Percentiles rank a stretch among this genome's conserved stretches.
Conservation (phyloP, 2,113 vertebrate genomes). For the Lophotis ruficrista region DNA sequence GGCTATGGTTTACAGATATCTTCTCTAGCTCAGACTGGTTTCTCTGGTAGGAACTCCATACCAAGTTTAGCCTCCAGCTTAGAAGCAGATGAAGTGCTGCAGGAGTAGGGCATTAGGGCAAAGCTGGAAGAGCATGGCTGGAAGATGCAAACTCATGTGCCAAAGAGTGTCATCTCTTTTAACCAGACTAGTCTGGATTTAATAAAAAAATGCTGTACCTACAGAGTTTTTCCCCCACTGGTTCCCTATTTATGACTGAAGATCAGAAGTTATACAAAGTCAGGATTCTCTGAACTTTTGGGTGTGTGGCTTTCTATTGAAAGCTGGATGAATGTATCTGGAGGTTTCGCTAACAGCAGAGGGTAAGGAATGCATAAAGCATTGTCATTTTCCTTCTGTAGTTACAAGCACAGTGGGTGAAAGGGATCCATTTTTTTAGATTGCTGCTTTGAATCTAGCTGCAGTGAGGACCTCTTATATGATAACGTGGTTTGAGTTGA, state of each 20-base stretch:
- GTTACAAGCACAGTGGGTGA: neutral
- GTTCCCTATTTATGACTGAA: neutral
- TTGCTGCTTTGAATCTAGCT: neutral
- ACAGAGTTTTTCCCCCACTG: neutral
- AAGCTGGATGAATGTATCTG: neutral
- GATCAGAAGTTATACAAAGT: neutral
- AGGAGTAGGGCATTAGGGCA: neutral
- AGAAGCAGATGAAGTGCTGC: neutral
- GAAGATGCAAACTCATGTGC: neutral
- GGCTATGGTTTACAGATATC: neutral
- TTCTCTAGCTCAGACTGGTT: neutral
- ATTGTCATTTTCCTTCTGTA: neutral
- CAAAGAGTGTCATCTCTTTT: neutral
- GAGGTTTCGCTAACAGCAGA: neutral
- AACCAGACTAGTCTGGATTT: neutral
- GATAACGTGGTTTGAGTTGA: neutral
- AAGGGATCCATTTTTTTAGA: neutral
- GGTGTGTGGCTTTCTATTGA: neutral
- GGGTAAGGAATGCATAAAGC: neutral
- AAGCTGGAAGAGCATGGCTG: rapidly evolving
- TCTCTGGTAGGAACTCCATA: neutral
- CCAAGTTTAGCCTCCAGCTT: neutral
- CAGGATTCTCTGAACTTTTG: neutral
- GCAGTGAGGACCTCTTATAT: neutral
- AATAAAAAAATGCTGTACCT: neutral